These are phyloP conservation scores for Parapsyche elsis DNA, from an alignment of 1,140 invertebrate genomes.

Conservation along the genomic window DNA sequence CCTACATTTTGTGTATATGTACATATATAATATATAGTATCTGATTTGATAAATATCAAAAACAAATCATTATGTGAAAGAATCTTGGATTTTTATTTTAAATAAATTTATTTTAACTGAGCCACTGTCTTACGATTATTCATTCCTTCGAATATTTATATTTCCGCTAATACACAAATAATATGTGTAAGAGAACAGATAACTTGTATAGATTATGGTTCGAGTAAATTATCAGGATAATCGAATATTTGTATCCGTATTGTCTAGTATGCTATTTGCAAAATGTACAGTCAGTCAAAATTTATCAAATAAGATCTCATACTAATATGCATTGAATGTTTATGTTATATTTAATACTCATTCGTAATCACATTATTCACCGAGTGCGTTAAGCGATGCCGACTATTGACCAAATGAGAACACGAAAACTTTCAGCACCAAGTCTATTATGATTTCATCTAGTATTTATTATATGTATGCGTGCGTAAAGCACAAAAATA, in stretches of 20 bases:
- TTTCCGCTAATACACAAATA: not conserved
- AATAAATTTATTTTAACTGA: slow-evolving; percentile 24
- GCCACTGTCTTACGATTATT: not conserved
- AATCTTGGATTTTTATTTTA: slow-evolving; percentile 10
- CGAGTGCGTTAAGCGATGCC: too few relatives aligned
- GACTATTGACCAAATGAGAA: too few relatives aligned
- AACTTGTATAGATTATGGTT: not conserved
- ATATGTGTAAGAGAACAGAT: not conserved
- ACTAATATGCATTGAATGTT: not conserved
- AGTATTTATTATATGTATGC: not conserved
- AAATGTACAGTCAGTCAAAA: not conserved
- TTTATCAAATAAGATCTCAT: not conserved
- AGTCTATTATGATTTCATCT: too few relatives aligned
- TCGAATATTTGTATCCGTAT: not conserved
- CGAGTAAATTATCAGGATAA: not conserved
- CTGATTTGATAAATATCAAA: not conserved
- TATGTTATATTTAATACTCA: not conserved
- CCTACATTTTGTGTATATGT: not conserved
- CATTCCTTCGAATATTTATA: not conserved
- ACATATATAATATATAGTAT: slow-evolving; percentile 3
- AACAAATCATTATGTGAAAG: not conserved
- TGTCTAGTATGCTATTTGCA: not conserved
- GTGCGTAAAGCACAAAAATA: too few relatives aligned
- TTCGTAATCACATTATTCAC: too few relatives aligned
- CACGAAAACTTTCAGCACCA: too few relatives aligned